Evolutionary conservation across 1,140 invertebrate genomes (phyloP), one percentile per base, ranked within the genome.

Genomic region (Tribolium castaneum): DNA sequence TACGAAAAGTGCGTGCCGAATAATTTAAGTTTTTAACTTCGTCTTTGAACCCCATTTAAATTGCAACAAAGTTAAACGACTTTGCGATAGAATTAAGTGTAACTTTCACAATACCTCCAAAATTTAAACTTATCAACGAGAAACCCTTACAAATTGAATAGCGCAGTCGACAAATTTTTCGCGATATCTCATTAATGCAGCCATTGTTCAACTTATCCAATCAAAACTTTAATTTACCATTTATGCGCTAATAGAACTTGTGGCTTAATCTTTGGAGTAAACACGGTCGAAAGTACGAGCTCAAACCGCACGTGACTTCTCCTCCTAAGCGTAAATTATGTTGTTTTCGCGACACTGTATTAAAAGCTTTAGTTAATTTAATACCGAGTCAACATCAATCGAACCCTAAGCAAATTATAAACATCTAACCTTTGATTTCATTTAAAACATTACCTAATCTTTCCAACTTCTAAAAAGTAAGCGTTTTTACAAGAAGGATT

Each of bases 131-230:
- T n/a, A 6, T 12, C 1, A 35, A 34, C 59, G 30, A 45, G 39
- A 66, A 66, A 66, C 59, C 54, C n/a, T 66, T 12, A 35, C 25
- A 66, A 66, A 35, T 66, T 66, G 25, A 59, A 25, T 59, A 19
- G 54, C 1, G 16, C 34, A 66, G 2, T 34, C 30, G 30, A 35
- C 25, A 22, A 35, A 35, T 66, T 66, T 66, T 66, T 66, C 5
- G 10, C 30, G 30, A 30, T 35, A 39, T 34, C 59, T 66, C 34
- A 12, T 35, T 66, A 66, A 35, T 12, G 12, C 59, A 25, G 59
- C 59, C 56, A 66, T 66, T 66, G 59, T 66, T 35, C n/a, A 66
- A 66, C 59, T 66, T 66, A 66, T 66, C 30, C 59, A 66, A 66
- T 66, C 59, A 66, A 66, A 66, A 66, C 59, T 66, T 66, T 66